Evolutionary conservation across 2,888 invertebrate species (phyloP), one percentile per base, ranked within the genome.

Genomic region (Chamaedrilus cognettii): DNA sequence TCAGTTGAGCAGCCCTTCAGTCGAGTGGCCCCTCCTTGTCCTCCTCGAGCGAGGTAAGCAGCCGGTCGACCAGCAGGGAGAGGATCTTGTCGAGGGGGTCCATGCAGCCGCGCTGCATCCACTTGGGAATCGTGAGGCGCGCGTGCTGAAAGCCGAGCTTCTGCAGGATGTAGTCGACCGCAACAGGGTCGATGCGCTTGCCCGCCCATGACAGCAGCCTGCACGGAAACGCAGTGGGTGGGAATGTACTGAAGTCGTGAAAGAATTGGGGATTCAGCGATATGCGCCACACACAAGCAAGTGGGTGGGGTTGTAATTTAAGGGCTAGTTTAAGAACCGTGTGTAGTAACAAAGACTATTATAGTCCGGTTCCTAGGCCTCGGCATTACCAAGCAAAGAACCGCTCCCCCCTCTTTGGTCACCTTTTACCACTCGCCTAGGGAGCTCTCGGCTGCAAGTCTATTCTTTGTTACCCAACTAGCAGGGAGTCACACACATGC

Each of bases 21-120:
- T n/a, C n/a, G n/a, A n/a, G n/a, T n/a, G n/a, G n/a, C n/a, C n/a
- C 51, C 42, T 63, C 35, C 50, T 30, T n/a, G 42, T 64, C 58
- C 34, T 32, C 72, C 35, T 68, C 64, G 26, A 75, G 65, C 11
- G 69, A 42, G 7, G 60, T 32, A 51, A 75, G 65, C n/a, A 83
- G 75, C 58, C 76, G 77, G 64, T 79, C 77, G 26, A 83, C 80
- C 1, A 84, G 75, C 61, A 82, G 70, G 4, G 83, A 80, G 4
- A 82, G 71, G 23, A 97, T 88, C 83, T 94, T 93, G 86, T 99
- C 98, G 64, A 97, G 86, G 0, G 97, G 96, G 86, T 99, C 99
- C 89, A 99, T 93, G 77, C 96, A 92, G 19, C 98, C 98, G 65
- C 99, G 88, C 85, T 99, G 99, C 87, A 98, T 89, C 96, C 98